Percentiles rank a stretch among this genome's conserved stretches.
These are phyloP conservation scores for Erythrocebus patas DNA, from an alignment of 2,113 vertebrate genomes.

Conservation along the genomic window DNA sequence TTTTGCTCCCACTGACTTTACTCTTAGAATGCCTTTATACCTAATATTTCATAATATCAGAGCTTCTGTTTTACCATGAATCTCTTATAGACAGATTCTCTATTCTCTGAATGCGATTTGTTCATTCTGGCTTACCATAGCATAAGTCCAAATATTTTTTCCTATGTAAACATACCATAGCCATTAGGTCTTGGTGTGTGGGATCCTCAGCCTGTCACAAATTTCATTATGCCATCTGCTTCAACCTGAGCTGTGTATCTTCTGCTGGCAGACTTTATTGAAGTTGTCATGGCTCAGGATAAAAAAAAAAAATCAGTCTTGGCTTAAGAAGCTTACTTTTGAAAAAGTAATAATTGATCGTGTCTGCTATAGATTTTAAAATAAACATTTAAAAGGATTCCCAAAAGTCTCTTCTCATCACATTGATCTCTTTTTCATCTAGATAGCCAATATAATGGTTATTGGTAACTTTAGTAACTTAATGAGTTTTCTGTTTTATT, in stretches of 20 bases:
- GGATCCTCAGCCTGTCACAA: constrained; percentile 66
- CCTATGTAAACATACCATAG: constrained; percentile 43
- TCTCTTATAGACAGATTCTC: neutral
- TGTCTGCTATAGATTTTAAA: constrained; percentile 60
- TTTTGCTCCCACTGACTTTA: neutral
- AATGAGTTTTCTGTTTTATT: neutral
- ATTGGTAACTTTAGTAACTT: constrained; percentile 4
- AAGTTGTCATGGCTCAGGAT: constrained; percentile 49
- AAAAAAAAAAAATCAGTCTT: constrained; percentile 56
- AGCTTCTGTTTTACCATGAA: neutral
- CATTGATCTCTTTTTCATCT: neutral
- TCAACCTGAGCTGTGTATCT: constrained; percentile 59
- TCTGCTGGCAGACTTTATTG: constrained; percentile 57
- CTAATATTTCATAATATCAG: neutral
- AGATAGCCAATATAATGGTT: neutral
- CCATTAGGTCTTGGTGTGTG: constrained; percentile 61
- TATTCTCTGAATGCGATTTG: constrained; percentile 40
- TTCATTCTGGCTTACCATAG: constrained; percentile 51
- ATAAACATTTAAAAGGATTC: constrained; percentile 63
- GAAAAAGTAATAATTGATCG: constrained; percentile 61
- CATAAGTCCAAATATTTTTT: constrained; percentile 57
- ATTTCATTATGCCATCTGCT: constrained; percentile 67
- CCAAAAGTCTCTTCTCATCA: neutral
- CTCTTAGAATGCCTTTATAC: neutral
- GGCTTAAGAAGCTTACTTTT: constrained; percentile 60